Conservation (phyloP, 2,888 invertebrate genomes). For the Zeuzera pyrina region DNA sequence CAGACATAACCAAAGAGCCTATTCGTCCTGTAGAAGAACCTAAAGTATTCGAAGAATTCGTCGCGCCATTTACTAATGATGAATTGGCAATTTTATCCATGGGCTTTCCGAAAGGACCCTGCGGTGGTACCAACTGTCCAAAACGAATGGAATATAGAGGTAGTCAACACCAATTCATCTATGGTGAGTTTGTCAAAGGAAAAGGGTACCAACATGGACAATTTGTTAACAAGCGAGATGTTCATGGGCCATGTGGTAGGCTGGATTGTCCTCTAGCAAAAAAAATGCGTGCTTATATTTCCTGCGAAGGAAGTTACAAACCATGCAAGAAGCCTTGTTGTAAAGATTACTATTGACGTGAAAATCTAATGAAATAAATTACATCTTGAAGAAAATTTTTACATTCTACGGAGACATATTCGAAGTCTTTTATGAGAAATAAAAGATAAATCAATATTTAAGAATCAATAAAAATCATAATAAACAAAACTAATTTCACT, state of each 20-base stretch:
- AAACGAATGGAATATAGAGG: slow-evolving; percentile 61
- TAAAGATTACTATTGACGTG: slow-evolving; percentile 45
- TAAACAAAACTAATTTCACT: no score
- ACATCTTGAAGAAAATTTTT: no score
- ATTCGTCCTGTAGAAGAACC: slow-evolving; percentile 39
- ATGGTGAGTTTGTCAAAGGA: slow-evolving; percentile 48
- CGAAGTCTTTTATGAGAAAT: no score
- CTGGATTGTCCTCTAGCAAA: slow-evolving; percentile 62
- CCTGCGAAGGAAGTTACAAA: slow-evolving; percentile 53
- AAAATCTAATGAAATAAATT: no score
- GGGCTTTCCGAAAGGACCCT: slow-evolving; percentile 66
- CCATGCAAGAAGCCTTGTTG: slow-evolving; percentile 56
- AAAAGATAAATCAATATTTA: no score
- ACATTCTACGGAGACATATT: no score
- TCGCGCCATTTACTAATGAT: slow-evolving; percentile 50
- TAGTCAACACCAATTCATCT: slow-evolving; percentile 59
- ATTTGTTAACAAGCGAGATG: slow-evolving; percentile 60
- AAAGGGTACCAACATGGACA: slow-evolving; percentile 57
- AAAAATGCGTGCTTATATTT: slow-evolving; percentile 46
- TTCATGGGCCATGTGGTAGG: slow-evolving; percentile 63
- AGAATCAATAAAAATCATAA: no score
- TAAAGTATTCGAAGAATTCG: slow-evolving; percentile 45
- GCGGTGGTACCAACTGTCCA: slow-evolving; percentile 62
- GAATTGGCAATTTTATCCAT: slow-evolving; percentile 59
- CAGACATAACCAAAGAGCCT: slow-evolving; percentile 54